These are phyloP conservation scores for Trichoplusia ni DNA, from an alignment of 1,140 invertebrate species.

Conservation along the genomic window DNA sequence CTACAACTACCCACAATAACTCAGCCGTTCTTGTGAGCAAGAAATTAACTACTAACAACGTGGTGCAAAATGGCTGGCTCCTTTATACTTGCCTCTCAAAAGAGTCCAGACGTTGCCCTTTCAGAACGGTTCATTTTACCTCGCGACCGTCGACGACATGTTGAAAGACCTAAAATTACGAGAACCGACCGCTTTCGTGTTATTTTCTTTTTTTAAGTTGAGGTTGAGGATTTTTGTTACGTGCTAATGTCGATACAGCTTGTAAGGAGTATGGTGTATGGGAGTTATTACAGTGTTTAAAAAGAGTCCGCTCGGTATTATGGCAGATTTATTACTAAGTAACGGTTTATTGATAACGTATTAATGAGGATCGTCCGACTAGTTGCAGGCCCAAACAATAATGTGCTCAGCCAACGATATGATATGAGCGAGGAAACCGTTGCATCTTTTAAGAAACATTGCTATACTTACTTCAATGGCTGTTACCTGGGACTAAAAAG, in stretches of 20 bases:
- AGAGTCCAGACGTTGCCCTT: conserved; percentile 34
- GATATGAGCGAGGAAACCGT: too few species aligned
- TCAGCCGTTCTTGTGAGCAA: conserved; percentile 6
- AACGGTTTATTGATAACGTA: too few species aligned
- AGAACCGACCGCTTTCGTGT: conserved; percentile 18
- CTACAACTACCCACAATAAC: conserved; percentile 9
- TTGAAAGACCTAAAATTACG: conserved; percentile 38
- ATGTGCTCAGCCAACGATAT: too few species aligned
- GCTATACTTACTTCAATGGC: too few species aligned
- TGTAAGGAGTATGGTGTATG: too few species aligned
- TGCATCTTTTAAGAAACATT: too few species aligned
- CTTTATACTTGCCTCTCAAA: conserved; percentile 34
- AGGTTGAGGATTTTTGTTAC: background rate
- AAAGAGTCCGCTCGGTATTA: too few species aligned
- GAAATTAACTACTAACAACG: conserved; percentile 34
- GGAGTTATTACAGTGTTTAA: too few species aligned
- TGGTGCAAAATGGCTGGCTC: conserved; percentile 28
- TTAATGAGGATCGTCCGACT: too few species aligned
- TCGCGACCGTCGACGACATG: conserved; percentile 18
- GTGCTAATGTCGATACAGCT: background rate
- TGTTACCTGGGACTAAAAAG: too few species aligned
- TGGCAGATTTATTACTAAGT: too few species aligned
- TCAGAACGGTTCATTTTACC: conserved; percentile 31
- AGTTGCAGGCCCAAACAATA: too few species aligned
- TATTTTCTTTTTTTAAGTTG: conserved; percentile 4